These are phyloP conservation scores for Gallinago stenura DNA, from an alignment of 2,797 vertebrate species.

Conservation along the genomic window DNA sequence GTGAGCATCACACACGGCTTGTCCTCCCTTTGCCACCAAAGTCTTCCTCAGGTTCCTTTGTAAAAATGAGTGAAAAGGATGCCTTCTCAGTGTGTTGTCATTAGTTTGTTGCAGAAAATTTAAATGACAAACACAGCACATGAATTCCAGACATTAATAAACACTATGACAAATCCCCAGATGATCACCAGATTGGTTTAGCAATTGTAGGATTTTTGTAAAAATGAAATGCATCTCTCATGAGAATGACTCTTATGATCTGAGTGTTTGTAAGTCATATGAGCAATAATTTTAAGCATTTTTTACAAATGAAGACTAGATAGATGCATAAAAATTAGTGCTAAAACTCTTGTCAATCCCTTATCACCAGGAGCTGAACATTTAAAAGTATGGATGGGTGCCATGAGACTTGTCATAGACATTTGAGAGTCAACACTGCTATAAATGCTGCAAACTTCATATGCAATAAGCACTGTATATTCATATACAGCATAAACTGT, in stretches of 20 bases:
- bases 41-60: background rate
- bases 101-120: background rate
- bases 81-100: background rate
- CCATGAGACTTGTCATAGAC: constrained; percentile 9
- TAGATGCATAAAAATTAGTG: background rate
- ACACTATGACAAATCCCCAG: background rate
- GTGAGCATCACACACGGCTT: background rate
- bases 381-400: background rate
- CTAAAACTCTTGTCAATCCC: background rate
- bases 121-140: background rate
- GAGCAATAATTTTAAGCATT: background rate
- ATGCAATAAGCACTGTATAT: background rate
- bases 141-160: background rate
- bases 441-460: background rate
- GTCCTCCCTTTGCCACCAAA: background rate
- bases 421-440: constrained; percentile 31
- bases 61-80: background rate
- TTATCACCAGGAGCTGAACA: background rate
- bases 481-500: background rate
- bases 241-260: background rate
- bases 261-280: background rate
- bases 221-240: background rate
- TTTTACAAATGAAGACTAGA: background rate
- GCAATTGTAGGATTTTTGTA: background rate
- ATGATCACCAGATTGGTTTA: background rate